Base-by-base conservation (phyloP, 2,888 invertebrate genomes). In the Caradrina kadenii region DNA sequence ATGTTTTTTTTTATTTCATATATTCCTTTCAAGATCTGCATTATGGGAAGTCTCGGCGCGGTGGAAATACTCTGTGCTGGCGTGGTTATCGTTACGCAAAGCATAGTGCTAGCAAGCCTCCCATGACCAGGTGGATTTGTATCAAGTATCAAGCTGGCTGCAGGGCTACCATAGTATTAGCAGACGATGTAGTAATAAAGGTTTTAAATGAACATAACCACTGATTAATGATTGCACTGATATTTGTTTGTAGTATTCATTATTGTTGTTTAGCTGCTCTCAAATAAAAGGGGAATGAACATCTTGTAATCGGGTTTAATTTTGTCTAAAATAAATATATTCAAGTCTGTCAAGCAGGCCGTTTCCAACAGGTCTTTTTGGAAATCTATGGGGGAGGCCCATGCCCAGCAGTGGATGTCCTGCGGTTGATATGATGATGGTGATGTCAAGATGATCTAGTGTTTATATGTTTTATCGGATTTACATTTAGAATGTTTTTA, bases 91-190 rank as follows among this genome's bases (percentile, higher is more conserved):
- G 75, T 3, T 75, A 53, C 31, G 21, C 45, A 1, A 73, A 73
- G 63, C 60, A 63, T 63, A 31, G 78, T 61, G 7, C 63, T 31
- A 55, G 59, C 69, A 62, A 19, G 2, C 73, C 66, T 13, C 53
- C 42, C 13, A 61, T 17, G 31, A 67, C 1, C 76, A 84, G 73
- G 58, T 88, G 86, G 84, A 78, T 79, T 2, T 88, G 88, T 61
- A 70, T 80, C n/a, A 74, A 71, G 15, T 70, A 75, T 52, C 67
- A 31, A 17, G 7, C 7, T 3, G 82, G 82, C 10, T 89, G 89
- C 60, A 79, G 81, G 0, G 81, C 86, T 13, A 81, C 77, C 17
- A 50, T 88, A 31, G 48, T 81, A 31, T 73, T 82, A 10, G 7
- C 82, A 10, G 62, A 82, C 4, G 31, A 79, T 4, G 11, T 54